Evolutionary conservation across 2,113 vertebrate species (phyloP).

Genomic region (Daubentonia madagascariensis): DNA sequence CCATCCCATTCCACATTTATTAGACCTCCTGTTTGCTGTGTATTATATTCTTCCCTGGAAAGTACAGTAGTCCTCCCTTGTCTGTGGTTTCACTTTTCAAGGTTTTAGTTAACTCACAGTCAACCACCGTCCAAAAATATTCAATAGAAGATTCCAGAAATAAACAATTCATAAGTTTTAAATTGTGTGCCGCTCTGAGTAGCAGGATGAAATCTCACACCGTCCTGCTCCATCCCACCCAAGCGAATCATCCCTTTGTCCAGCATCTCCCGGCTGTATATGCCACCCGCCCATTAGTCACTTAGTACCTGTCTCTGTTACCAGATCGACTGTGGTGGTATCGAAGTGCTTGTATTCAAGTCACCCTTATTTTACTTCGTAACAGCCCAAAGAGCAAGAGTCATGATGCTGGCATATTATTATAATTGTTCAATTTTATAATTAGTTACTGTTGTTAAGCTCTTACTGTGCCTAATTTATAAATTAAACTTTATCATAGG

Average conservation of each 20-base stretch:
- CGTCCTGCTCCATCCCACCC: not conserved
- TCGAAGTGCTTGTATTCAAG: not conserved
- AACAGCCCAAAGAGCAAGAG: not conserved
- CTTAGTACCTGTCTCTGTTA: not conserved
- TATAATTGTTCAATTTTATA: not conserved
- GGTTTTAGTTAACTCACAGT: no score
- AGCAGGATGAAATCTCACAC: not conserved
- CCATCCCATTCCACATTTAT: not conserved
- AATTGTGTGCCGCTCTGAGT: no score
- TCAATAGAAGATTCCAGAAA: no score
- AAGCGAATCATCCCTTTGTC: not conserved
- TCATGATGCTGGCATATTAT: not conserved
- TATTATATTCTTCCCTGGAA: not conserved
- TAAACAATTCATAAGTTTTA: no score
- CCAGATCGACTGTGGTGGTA: not conserved
- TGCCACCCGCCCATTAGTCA: not conserved
- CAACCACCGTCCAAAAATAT: no score
- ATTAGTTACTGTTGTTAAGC: not conserved
- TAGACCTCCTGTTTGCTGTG: not conserved
- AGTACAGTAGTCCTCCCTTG: not conserved
- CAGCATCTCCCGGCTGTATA: not conserved
- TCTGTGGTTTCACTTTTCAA: no score
- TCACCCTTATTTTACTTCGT: not conserved
- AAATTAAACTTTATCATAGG: not conserved
- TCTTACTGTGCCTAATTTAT: not conserved